Evolutionary conservation across 2,797 vertebrate genomes (phyloP), one percentile per base, ranked within the genome.

Genomic region (Enoplosus armatus): DNA sequence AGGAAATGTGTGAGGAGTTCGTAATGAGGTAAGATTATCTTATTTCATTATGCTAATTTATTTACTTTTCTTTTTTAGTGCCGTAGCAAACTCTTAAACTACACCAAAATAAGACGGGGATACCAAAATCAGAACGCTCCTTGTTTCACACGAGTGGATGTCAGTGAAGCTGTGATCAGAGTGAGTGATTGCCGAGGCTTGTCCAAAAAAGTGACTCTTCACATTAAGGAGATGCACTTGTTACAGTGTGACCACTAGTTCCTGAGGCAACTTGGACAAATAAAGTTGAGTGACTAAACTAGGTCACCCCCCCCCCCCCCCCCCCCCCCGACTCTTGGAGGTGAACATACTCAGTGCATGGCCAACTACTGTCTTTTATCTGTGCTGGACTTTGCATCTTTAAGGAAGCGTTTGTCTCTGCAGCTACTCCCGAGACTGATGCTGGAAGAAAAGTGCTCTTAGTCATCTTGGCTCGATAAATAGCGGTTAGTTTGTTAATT

Each of bases 381-480:
- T 37, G 11, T 14, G 22, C 27, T 20, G 24, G 12, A 45, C 53
- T 26, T 53, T 18, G 2, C 8, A 6, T 67, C 45, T 26, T 47
- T 9, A 18, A 60, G 27, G 27, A 9, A 31, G 18, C 0, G 3
- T 67, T 61, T 31, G 59, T 64, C 8, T 45, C 31, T 4, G 24
- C 41, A 33, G 31, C 27, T 22, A 1, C 39, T 59, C 65, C 14
- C 0, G 6, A 65, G 56, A 39, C 56, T 22, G 37, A 59, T 8
- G 61, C 68, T 51, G 33, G 18, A 33, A 24, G 37, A 50, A 53
- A 64, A 77, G 56, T 26, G 62, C 18, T 69, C 8, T 72, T 50
- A 27, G 73, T 84, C 82, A 77, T 84, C 77, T 54, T 50, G 54
- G 63, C 80, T 63, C n/a, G 9, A 27, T 41, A 66, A 78, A 70